Evolutionary conservation across 2,888 invertebrate genomes (phyloP), one percentile per base, ranked within the genome.

Genomic region (Ceratothoa steindachneri): DNA sequence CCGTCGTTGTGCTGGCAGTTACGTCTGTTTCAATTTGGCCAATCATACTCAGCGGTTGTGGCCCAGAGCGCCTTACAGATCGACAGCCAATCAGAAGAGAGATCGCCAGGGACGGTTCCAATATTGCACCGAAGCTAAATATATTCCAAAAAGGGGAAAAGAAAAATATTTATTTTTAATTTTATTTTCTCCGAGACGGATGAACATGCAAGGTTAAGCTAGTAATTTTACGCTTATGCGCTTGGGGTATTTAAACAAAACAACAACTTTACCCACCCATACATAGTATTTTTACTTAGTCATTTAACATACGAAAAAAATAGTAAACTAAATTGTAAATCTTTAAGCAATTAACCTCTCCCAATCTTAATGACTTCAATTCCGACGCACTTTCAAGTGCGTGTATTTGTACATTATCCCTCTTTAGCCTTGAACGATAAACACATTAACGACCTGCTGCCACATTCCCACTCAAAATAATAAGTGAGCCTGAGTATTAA

Each of bases 21-120:
- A 60, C 60, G 27, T 60, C 27, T 24, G 60, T 60, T 60, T 60
- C 60, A 60, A 60, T 60, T 60, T 60, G 27, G 12, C 60, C 60
- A 60, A 60, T 60, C 60, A 60, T n/a, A n/a, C 22, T 60, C 27
- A 24, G 60, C 24, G 27, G 41, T 41, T 41, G 41, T 41, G 41
- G 41, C 41, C 41, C 41, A 9, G 41, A 41, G 60, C 27, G 60
- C 60, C 22, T 22, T 24, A 24, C 60, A 2, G 27, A 24, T 60
- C 22, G 60, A 60, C 60, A 24, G 27, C 60, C 60, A 60, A 60
- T 60, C 60, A 60, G 60, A 24, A 60, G 27, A 60, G 60, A 9
- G 27, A 60, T 24, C 60, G 27, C 60, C 22, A 60, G 60, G 60
- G 60, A 60, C 27, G 60, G 27, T 60, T 60, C 60, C 60, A 60